Evolutionary conservation across 2,888 invertebrate species (phyloP).

Genomic region (Lithophane semibrunnea): DNA sequence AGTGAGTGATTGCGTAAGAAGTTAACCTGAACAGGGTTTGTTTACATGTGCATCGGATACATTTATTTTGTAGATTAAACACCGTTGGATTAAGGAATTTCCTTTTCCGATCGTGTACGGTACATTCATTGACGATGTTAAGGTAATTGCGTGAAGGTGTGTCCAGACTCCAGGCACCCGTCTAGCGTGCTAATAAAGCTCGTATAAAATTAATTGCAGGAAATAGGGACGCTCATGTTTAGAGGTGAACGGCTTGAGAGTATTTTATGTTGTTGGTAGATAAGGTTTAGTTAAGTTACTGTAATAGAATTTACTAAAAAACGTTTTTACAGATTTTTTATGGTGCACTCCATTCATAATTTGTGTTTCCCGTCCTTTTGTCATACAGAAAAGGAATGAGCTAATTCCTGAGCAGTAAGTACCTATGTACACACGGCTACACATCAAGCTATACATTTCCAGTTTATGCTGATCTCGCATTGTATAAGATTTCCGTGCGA

Average conservation of each 20-base stretch:
- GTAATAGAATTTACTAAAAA: background rate
- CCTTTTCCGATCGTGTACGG: background rate
- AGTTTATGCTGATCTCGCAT: too few relatives aligned
- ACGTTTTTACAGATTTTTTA: background rate
- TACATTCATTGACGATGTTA: conserved; percentile 33
- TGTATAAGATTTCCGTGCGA: too few relatives aligned
- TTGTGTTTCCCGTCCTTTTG: background rate
- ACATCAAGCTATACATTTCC: too few relatives aligned
- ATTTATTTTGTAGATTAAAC: background rate
- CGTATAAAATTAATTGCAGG: conserved; percentile 40
- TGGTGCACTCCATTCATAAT: background rate
- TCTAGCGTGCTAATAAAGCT: conserved; percentile 39
- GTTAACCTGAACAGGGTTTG: background rate
- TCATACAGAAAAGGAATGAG: background rate
- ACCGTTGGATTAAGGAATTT: background rate
- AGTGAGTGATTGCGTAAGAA: background rate
- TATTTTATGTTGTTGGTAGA: conserved; percentile 12
- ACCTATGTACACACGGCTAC: too few relatives aligned
- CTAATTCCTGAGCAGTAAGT: background rate
- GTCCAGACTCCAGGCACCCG: conserved; percentile 35
- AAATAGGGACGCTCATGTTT: conserved; percentile 16
- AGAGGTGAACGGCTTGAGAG: background rate
- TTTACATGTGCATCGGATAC: background rate
- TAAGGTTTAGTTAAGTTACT: background rate
- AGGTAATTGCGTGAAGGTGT: conserved; percentile 46